phyloP scores from a whole-genome alignment of 2,113 vertebrate species.

The Delphinus delphis region DNA sequence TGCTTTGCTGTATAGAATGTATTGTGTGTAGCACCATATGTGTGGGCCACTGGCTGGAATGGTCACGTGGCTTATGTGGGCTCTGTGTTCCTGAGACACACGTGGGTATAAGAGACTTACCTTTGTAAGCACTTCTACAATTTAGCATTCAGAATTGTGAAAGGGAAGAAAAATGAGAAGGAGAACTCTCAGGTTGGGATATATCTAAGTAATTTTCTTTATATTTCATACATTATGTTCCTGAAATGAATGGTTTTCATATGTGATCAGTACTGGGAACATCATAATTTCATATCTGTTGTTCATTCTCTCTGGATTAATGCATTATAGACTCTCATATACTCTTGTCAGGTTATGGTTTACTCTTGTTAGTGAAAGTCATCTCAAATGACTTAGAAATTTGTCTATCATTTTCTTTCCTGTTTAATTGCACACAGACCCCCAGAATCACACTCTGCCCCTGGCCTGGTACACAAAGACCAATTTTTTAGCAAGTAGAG shows the following conservation, averaged over 20 bases:
- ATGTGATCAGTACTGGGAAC: neutral
- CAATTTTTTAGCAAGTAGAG: neutral
- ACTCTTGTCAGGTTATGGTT: neutral
- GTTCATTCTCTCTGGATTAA: neutral
- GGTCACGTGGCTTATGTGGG: neutral
- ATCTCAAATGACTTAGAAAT: neutral
- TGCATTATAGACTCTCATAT: neutral
- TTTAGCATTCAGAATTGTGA: neutral
- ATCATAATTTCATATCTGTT: neutral
- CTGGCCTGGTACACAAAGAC: neutral
- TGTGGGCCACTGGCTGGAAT: neutral
- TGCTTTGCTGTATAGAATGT: neutral
- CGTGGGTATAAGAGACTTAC: neutral
- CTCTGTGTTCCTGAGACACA: neutral
- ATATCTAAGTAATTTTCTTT: neutral
- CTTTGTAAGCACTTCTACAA: neutral
- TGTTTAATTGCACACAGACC: neutral
- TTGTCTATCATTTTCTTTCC: neutral
- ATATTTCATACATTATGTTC: neutral
- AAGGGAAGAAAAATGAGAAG: neutral
- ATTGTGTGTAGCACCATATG: fast-evolving
- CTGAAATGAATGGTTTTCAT: neutral
- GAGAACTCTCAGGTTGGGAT: neutral
- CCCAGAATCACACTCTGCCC: neutral
- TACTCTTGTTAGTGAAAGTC: neutral